Base-by-base conservation (phyloP, 1,140 invertebrate genomes). In the Nomia melanderi region DNA sequence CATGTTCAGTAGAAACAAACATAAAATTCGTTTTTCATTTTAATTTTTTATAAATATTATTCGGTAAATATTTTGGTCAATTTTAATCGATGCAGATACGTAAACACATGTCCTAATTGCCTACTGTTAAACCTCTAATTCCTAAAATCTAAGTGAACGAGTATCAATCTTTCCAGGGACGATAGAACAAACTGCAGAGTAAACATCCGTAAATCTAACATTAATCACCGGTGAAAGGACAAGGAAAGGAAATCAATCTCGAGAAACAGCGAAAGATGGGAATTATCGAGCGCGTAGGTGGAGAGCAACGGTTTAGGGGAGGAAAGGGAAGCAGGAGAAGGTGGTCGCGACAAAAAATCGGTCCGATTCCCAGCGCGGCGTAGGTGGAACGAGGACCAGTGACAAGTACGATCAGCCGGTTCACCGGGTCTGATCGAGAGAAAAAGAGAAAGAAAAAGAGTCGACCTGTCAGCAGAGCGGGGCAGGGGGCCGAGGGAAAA, bases 371-470 rank as follows among this genome's bases (percentile, higher is more conserved):
- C 47, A 29, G 36, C 36, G 33, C 17, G 53, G 72, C 74, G 78
- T 80, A 74, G 78, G 78, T 80, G 78, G 78, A 77, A 80, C 78
- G 78, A 65, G 78, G 78, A 80, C 78, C 66, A 56, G 78, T 80
- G 78, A 80, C 78, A 71, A 77, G 78, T 77, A 79, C 78, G 78
- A 70, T 77, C 73, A 62, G 71, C 71, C 63, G 60, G 75, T 79
- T 75, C 64, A 78, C 64, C 69, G 65, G 50, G 74, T n/a, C 78
- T 56, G 63, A 76, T 79, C 72, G 77, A 69, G 39, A 64, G 66
- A 65, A 65, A 62, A 72, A 47, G 66, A 70, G 39, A 53, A 78
- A 70, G 72, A 63, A 69, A 76, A 69, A 75, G 50, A 69, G 57
- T 7, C n/a, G 31, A n/a, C 39, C n/a, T 5, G 60, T 2, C 39